Percentiles rank a stretch among this genome's conserved stretches.
These are phyloP conservation scores for Eriosoma lanigerum DNA, from an alignment of 1,140 invertebrate genomes.

Conservation along the genomic window DNA sequence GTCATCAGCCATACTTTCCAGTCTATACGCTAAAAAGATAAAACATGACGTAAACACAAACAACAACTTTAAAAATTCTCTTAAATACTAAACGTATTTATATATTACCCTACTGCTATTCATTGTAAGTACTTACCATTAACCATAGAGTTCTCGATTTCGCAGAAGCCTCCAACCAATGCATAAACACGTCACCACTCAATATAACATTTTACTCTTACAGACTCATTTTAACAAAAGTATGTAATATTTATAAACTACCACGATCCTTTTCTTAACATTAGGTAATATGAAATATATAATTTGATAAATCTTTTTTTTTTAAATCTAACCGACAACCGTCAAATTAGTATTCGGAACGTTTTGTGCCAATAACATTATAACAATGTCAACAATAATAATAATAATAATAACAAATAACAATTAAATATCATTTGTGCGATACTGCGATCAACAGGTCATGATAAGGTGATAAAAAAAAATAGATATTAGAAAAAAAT, in stretches of 20 bases:
- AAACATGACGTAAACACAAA: neutral
- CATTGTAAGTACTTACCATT: neutral
- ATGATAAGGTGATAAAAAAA: conserved; percentile 33
- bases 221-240: neutral
- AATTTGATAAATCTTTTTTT: neutral
- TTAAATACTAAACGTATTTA: neutral
- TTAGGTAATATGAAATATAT: neutral
- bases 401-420: conserved; percentile 7
- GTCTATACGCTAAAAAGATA: neutral
- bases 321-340: conserved; percentile 23
- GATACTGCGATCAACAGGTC: conserved; percentile 37
- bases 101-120: neutral
- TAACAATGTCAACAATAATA: neutral
- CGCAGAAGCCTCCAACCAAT: neutral
- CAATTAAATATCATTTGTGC: no score
- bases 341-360: conserved; percentile 22
- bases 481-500: conserved; percentile 8
- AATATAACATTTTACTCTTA: neutral
- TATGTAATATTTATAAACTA: neutral
- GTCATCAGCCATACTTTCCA: conserved; percentile 8
- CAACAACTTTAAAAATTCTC: neutral
- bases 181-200: neutral
- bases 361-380: neutral
- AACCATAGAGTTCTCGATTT: neutral
- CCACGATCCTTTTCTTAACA: neutral